Evolutionary conservation across 2,888 invertebrate species (phyloP), one percentile per base, ranked within the genome.

Genomic region (Lochmaea crataegi): DNA sequence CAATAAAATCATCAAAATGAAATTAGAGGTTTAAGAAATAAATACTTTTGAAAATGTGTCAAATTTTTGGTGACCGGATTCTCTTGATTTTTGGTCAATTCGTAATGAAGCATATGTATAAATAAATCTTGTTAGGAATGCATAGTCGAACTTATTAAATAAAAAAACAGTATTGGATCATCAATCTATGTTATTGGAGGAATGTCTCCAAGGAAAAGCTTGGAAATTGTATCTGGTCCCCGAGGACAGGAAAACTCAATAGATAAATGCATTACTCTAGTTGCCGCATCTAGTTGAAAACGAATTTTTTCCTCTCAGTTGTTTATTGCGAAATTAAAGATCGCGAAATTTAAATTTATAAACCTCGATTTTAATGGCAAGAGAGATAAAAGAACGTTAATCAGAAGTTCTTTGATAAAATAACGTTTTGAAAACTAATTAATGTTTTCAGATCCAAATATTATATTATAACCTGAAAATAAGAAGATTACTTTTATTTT

Each of bases 201-300:
- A 60, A 38, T 38, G 38, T 60, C 60, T 38, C 60, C 6, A 16
- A 38, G 38, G 60, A 60, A 18, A 38, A 60, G 16, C n/a, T 18
- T 60, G 14, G 60, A 60, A 60, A 63, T 63, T 63, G 61, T 63
- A 63, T 63, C 38, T 41, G 10, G 42, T 41, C 61, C 41, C 42
- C 16, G 18, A 9, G 42, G 61, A 63, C 41, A 42, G 2, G 18
- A 63, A 42, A 18, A 42, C 2, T 16, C 53, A 16, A 18, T 53
- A 53, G 18, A 53, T 18, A 16, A 53, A 16, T 16, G 53, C 9
- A 18, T 10, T 53, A 16, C 53, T 53, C 4, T 9, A 53, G 18
- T 16, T 9, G 2, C 6, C 18, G 16, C 7, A 18, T 9, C n/a
- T 16, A 53, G 53, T 10, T 53, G 7, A 53, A 53, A 16, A 16